Evolutionary conservation across 2,113 vertebrate species (phyloP).

Genomic region (Gnathonemus echidnorhynchus): DNA sequence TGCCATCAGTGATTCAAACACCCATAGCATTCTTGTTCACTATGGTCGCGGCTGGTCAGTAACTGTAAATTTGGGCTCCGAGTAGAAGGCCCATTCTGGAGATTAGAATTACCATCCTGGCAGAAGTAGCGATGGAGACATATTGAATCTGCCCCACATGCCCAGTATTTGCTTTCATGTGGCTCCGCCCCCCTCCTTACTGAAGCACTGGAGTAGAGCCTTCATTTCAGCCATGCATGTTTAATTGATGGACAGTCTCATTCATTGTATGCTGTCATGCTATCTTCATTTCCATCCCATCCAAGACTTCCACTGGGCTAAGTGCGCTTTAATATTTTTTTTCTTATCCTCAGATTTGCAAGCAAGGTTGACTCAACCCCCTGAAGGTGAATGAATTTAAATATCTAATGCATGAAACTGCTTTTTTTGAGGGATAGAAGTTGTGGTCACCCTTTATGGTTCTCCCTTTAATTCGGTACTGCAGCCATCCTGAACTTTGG

Average conservation of each 20-base stretch:
- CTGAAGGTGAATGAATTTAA: slow-evolving; percentile 63
- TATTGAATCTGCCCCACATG: background rate
- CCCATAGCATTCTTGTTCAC: background rate
- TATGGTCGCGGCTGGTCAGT: background rate
- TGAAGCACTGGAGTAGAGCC: background rate
- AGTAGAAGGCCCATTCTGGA: background rate
- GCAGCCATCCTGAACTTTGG: background rate
- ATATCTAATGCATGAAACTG: background rate
- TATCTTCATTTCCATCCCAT: background rate
- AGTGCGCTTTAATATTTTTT: background rate
- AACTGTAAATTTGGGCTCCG: background rate
- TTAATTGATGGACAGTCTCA: background rate
- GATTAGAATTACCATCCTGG: background rate
- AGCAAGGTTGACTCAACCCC: slow-evolving; percentile 72
- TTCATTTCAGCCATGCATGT: background rate
- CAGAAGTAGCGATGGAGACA: background rate
- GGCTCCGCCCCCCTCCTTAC: background rate
- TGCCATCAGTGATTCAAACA: too few relatives aligned
- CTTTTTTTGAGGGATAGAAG: background rate
- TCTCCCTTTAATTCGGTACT: background rate
- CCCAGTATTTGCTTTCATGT: background rate
- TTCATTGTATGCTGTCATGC: background rate
- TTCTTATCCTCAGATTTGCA: slow-evolving; percentile 62
- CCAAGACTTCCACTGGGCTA: background rate
- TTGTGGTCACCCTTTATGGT: background rate